Evolutionary conservation across 2,113 vertebrate genomes (phyloP).

Genomic region (Sylvicapra grimmia): DNA sequence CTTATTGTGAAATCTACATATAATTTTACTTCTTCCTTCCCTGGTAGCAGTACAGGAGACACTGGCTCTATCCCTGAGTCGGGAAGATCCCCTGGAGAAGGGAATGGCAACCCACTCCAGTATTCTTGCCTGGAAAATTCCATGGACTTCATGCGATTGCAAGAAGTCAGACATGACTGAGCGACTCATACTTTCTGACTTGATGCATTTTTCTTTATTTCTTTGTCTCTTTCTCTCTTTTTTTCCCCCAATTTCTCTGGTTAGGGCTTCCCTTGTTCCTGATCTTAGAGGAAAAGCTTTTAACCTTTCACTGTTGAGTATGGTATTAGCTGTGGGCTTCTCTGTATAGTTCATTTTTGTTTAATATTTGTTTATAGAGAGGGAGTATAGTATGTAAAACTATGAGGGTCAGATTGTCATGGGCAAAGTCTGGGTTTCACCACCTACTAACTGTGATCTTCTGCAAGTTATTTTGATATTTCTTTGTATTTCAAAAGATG

Average conservation of each 20-base stretch:
- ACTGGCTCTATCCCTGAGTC: background rate
- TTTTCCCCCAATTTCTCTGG: background rate
- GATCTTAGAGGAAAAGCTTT: background rate
- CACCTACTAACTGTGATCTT: background rate
- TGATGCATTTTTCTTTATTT: background rate
- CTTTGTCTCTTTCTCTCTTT: background rate
- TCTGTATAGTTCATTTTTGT: background rate
- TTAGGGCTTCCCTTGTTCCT: background rate
- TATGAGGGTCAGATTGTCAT: background rate
- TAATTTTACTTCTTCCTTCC: background rate
- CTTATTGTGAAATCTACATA: background rate
- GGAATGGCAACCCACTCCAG: background rate
- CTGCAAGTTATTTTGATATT: background rate
- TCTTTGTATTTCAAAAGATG: background rate
- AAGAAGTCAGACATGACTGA: background rate
- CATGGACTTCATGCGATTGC: background rate
- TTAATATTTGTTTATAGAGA: background rate
- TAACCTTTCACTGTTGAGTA: background rate
- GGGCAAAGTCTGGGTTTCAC: background rate
- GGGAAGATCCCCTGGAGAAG: background rate
- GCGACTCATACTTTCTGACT: background rate
- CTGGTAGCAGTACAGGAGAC: background rate
- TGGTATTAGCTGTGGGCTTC: background rate
- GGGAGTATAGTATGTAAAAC: background rate
- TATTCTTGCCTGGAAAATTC: background rate